Base-by-base conservation (phyloP, 1,140 invertebrate genomes). In the Dreissena rostriformis region DNA sequence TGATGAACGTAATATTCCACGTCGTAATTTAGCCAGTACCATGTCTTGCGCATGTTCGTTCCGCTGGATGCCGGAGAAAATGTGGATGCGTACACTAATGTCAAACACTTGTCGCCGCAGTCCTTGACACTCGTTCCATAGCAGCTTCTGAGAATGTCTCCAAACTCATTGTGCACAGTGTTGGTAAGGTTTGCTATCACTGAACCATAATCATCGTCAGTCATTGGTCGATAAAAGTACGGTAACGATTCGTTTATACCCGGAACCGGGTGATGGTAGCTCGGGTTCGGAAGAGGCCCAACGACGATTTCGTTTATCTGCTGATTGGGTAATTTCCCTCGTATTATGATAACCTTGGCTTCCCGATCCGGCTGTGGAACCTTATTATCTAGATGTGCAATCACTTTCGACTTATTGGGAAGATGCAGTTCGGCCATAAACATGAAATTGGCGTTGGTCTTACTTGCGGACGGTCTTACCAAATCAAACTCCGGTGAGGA, bases 301-400 rank as follows among this genome's bases (percentile, higher is more conserved):
- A 92, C 86, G 1, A 90, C 77, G 74, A 89, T 89, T 71, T 92
- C 90, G 53, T 90, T 85, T 7, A 91, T 73, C 11, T 81, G 73
- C 0, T 87, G 87, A 0, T 84, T 74, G 4, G 70, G 24, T 28
- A 68, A 39, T 28, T 86, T 78, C n/a, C 87, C 83, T 8, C 86
- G 77, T 24, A 88, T 76, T 10, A 92, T 52, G 0, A 89, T 83
- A 24, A 88, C 89, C 57, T 81, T 85, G 0, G 90, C 92, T 67
- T 90, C 85, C 12, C 91, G 86, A 0, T 74, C 70, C 12, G 91
- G 90, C 51, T 82, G 76, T 5, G 22, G 11, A 14, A 55, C 66
- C 1, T 68, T 28, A 2, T 72, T 39, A 55, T 90, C 84, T n/a
- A 91, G 65, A 66, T 80, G 86, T 0, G 77, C 39, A 17, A 91